A percentile compares a stretch with the other conserved stretches of the same genome.
phyloP scores from a whole-genome alignment of 2,888 invertebrate species.

The Acrobasis repandana region DNA sequence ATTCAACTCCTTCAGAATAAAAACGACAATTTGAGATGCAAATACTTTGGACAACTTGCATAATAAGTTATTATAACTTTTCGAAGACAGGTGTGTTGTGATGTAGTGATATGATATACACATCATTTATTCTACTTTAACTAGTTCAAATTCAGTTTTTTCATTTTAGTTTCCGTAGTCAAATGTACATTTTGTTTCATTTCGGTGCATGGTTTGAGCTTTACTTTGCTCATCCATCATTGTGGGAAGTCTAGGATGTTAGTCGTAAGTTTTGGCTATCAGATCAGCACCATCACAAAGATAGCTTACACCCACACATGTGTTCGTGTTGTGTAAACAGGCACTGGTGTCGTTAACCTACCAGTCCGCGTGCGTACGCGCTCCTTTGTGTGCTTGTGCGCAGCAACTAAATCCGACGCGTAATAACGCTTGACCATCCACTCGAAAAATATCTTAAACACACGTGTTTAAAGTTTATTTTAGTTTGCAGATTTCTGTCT shows the following conservation, averaged over 20 bases:
- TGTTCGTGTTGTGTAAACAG: slow-evolving; percentile 54
- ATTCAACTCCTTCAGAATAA: too few relatives aligned
- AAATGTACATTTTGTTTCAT: too few relatives aligned
- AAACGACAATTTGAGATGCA: too few relatives aligned
- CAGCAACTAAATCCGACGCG: slow-evolving; percentile 27
- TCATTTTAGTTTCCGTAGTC: too few relatives aligned
- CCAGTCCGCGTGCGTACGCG: slow-evolving; percentile 44
- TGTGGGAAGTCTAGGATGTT: neutral
- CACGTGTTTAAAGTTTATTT: neutral
- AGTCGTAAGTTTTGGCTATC: slow-evolving; percentile 2
- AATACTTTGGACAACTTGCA: too few relatives aligned
- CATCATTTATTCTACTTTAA: too few relatives aligned
- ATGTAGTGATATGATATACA: too few relatives aligned
- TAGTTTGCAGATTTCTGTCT: neutral
- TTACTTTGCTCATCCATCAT: neutral
- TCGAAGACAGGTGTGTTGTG: too few relatives aligned
- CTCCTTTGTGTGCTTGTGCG: slow-evolving; percentile 36
- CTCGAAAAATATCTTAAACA: neutral
- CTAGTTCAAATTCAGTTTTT: too few relatives aligned
- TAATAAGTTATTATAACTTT: too few relatives aligned
- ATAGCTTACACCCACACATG: slow-evolving; percentile 14
- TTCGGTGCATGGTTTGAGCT: neutral
- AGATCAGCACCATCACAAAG: slow-evolving; percentile 10
- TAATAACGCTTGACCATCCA: slow-evolving; percentile 25
- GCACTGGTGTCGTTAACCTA: slow-evolving; percentile 67